phyloP scores from a whole-genome alignment of 1,140 invertebrate genomes.

The Drosophila bifasciata region DNA sequence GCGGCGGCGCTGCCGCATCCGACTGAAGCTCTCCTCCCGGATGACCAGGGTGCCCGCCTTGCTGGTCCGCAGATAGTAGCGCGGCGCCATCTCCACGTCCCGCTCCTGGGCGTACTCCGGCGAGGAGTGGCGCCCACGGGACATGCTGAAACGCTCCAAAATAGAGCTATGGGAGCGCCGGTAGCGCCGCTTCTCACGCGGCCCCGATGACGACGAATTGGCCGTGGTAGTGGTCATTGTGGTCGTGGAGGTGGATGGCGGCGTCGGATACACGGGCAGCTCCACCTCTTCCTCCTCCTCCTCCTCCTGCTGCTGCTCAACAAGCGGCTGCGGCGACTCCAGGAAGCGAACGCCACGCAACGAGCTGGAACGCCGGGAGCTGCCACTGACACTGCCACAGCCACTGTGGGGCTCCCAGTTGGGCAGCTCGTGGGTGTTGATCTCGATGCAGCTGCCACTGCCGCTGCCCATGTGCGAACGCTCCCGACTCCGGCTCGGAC shows the following conservation, averaged over 20 bases:
- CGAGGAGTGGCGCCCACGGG: conserved; percentile 71
- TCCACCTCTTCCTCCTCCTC: conserved; percentile 7
- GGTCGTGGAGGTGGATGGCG: conserved; percentile 64
- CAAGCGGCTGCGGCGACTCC: conserved; percentile 7
- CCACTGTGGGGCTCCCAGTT: conserved; percentile 51
- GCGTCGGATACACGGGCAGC: conserved; percentile 56
- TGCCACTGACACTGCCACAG: conserved; percentile 1
- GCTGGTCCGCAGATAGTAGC: conserved; percentile 84
- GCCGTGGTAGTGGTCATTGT: conserved; percentile 47
- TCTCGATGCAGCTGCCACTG: conserved; percentile 71
- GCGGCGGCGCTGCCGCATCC: conserved; percentile 65
- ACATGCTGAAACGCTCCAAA: conserved; percentile 72
- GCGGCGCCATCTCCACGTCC: conserved; percentile 53
- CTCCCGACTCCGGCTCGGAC: conserved; percentile 15
- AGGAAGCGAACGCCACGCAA: conserved; percentile 70
- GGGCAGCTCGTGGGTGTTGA: conserved; percentile 74
- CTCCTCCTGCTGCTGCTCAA: neutral
- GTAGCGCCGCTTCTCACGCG: conserved; percentile 75
- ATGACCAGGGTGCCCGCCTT: conserved; percentile 85
- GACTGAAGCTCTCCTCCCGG: conserved; percentile 84
- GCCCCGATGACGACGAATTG: conserved; percentile 69
- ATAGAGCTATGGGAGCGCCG: conserved; percentile 77
- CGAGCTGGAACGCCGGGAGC: conserved; percentile 62
- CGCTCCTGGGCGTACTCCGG: conserved; percentile 72
- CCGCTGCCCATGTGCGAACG: conserved; percentile 9